phyloP scores from a whole-genome alignment of 1,140 invertebrate genomes.

The Drosophila serrata region DNA sequence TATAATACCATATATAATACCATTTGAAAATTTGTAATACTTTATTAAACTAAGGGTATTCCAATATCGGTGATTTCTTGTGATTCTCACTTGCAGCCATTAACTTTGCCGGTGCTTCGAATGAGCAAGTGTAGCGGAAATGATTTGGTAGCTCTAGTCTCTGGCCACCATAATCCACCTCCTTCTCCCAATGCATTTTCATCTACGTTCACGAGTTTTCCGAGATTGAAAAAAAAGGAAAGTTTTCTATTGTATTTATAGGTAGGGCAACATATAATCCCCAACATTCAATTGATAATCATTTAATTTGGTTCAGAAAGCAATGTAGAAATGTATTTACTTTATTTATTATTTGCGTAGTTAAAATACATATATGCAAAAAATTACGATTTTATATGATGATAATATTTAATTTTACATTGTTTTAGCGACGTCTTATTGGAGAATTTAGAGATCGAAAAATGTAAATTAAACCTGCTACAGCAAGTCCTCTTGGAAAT shows the following conservation, averaged over 20 bases:
- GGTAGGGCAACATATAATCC: constrained; percentile 45
- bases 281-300: background rate
- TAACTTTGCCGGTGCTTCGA: constrained; percentile 54
- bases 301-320: background rate
- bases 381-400: background rate
- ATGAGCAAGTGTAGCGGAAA: constrained; percentile 79
- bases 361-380: background rate
- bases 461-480: fast-evolving
- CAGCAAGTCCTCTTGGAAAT: background rate
- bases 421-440: background rate
- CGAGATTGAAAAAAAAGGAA: constrained; percentile 79
- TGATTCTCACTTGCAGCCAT: constrained; percentile 26
- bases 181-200: constrained; percentile 3
- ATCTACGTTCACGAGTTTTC: constrained; percentile 42
- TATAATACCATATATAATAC: too few species aligned
- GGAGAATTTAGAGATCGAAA: too few species aligned
- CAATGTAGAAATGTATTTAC: background rate
- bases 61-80: background rate
- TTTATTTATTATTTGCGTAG: background rate
- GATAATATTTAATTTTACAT: background rate
- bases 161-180: constrained; percentile 5
- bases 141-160: constrained; percentile 59
- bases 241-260: constrained; percentile 75
- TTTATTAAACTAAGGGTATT: background rate
- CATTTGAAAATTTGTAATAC: too few species aligned